Conservation (phyloP, 2,113 vertebrate species). For the Brienomyrus longianalis region DNA sequence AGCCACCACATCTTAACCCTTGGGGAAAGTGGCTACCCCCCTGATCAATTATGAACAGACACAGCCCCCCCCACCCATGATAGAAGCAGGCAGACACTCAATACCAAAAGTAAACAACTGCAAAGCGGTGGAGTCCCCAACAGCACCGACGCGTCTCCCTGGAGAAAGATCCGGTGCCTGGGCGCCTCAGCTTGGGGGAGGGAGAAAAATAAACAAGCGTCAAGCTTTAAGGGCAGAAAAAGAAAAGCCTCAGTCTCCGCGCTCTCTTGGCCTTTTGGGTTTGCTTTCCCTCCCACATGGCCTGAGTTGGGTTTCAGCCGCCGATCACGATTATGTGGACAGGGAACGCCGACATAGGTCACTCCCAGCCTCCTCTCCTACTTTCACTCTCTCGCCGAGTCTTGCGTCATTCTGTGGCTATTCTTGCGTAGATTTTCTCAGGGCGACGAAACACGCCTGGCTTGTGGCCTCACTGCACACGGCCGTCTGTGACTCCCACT, state of each 20-base stretch:
- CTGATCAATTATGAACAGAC: constrained; percentile 99
- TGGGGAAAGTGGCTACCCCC: constrained; percentile 80
- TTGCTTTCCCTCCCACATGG: neutral
- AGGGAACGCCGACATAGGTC: neutral
- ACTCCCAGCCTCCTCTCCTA: neutral
- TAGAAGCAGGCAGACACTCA: constrained; percentile 71
- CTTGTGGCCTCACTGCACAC: neutral
- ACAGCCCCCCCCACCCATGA: constrained; percentile 24
- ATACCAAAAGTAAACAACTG: constrained; percentile 93
- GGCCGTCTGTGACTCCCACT: neutral
- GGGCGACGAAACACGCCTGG: neutral
- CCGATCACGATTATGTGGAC: neutral
- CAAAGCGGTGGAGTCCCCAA: constrained; percentile 79
- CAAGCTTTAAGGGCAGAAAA: neutral
- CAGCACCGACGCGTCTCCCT: constrained; percentile 85
- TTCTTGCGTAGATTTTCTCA: neutral
- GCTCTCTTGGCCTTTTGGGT: neutral
- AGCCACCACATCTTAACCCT: constrained; percentile 93
- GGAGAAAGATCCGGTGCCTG: constrained; percentile 56
- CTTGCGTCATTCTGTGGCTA: neutral
- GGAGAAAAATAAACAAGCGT: constrained; percentile 18
- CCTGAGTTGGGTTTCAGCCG: neutral
- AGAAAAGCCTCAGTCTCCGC: neutral
- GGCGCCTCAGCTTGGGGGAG: constrained; percentile 59
- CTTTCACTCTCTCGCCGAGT: neutral